phyloP scores from a whole-genome alignment of 2,113 vertebrate genomes.

The Benthochromis sp. region DNA sequence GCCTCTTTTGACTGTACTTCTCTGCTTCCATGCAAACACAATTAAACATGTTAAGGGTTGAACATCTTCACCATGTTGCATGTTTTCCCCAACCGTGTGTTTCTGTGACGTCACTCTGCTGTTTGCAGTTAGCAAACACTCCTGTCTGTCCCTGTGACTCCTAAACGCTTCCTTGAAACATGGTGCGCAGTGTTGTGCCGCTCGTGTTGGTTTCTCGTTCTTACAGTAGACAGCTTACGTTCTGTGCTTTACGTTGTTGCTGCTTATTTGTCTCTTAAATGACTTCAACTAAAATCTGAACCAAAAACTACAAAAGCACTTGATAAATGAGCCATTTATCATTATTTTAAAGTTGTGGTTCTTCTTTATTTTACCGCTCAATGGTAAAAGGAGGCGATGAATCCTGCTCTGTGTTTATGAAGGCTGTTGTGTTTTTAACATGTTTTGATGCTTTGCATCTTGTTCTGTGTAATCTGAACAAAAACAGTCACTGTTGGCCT shows the following conservation, averaged over 20 bases:
- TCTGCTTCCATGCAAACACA: not conserved
- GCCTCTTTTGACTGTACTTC: not conserved
- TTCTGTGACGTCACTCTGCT: not conserved
- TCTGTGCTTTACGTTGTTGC: not conserved
- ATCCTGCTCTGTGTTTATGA: not conserved
- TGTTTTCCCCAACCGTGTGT: not conserved
- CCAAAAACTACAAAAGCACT: not conserved
- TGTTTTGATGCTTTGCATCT: not conserved
- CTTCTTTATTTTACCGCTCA: not conserved
- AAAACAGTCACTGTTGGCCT: not conserved
- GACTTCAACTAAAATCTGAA: not conserved
- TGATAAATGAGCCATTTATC: not conserved
- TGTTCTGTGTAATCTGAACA: not conserved
- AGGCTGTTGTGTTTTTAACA: not conserved
- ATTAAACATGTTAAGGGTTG: not conserved
- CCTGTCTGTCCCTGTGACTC: not conserved
- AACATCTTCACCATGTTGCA: not conserved
- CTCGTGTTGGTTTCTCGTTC: not conserved
- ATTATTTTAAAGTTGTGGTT: not conserved
- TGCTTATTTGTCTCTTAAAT: not conserved
- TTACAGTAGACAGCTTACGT: not conserved
- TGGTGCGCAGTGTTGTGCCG: not conserved
- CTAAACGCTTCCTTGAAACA: not conserved
- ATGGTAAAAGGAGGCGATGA: fast-evolving
- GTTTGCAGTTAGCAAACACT: not conserved